Percentiles rank a stretch among this genome's conserved stretches.
phyloP scores from a whole-genome alignment of 2,888 invertebrate species.

The Diachrysia chrysitis region DNA sequence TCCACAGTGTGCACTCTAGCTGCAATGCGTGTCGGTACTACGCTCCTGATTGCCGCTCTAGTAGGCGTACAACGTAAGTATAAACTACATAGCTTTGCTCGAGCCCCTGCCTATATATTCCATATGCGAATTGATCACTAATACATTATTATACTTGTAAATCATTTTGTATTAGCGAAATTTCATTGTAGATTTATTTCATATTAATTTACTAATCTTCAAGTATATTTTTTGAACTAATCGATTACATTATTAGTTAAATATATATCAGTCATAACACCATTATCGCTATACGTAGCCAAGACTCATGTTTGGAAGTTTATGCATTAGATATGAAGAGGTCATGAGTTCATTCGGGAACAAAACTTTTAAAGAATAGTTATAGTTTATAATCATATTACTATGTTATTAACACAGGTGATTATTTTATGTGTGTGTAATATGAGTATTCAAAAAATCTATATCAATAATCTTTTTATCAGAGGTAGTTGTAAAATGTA shows the following conservation, averaged over 20 bases:
- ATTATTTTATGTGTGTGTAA: neutral
- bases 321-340: conserved; percentile 47
- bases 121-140: conserved; percentile 39
- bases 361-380: conserved; percentile 23
- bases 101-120: conserved; percentile 24
- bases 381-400: conserved; percentile 21
- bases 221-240: too few species aligned
- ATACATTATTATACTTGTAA: conserved; percentile 6
- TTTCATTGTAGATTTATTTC: neutral
- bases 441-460: too few species aligned
- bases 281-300: conserved; percentile 46
- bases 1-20: conserved; percentile 54
- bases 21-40: conserved; percentile 51
- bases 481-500: too few species aligned
- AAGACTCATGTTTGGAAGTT: conserved; percentile 45
- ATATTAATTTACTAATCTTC: neutral
- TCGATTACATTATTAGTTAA: too few species aligned
- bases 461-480: too few species aligned
- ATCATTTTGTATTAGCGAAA: neutral
- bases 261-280: conserved; percentile 16
- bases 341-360: conserved; percentile 56
- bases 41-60: conserved; percentile 56
- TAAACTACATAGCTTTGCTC: conserved; percentile 8
- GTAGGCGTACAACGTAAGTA: conserved; percentile 71
- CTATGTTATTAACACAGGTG: neutral